These are phyloP conservation scores for Prenolepis imparis DNA, from an alignment of 2,888 invertebrate species.

Conservation along the genomic window DNA sequence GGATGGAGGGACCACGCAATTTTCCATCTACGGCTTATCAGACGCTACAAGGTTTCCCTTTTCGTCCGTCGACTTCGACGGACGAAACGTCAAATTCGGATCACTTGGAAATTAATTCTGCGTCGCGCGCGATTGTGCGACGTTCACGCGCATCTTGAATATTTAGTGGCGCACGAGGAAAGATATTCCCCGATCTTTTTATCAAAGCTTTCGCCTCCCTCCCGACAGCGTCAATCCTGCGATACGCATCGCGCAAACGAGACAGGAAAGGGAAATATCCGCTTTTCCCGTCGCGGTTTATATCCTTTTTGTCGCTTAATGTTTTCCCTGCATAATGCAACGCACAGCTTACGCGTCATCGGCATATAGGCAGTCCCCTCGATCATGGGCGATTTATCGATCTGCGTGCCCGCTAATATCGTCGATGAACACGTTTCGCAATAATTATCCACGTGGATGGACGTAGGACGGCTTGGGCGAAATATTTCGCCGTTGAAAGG, in stretches of 20 bases:
- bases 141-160: conserved; percentile 53
- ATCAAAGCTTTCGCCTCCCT: conserved; percentile 40
- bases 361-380: background rate
- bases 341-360: conserved; percentile 3
- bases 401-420: background rate
- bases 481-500: conserved; percentile 50
- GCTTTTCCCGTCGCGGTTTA: conserved; percentile 53
- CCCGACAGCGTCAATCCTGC: conserved; percentile 47
- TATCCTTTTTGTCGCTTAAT: conserved; percentile 27
- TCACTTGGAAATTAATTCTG: conserved; percentile 52
- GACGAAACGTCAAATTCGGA: conserved; percentile 50
- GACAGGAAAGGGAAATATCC: conserved; percentile 59
- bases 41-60: conserved; percentile 67
- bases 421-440: conserved; percentile 5
- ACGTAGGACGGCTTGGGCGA: conserved; percentile 29
- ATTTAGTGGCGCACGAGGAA: conserved; percentile 43
- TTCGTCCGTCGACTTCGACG: conserved; percentile 48
- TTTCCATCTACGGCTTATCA: conserved; percentile 61
- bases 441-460: conserved; percentile 32
- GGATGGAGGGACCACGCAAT: conserved; percentile 44
- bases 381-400: background rate
- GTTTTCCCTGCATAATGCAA: conserved; percentile 42
- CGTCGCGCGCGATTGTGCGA: conserved; percentile 45
- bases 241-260: conserved; percentile 32
- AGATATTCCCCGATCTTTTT: conserved; percentile 29